Evolutionary conservation across 64 coral and sea anemone species (phyloP), one percentile per base, ranked within the genome.

Genomic region (Dendrophyllia cribrosa): DNA sequence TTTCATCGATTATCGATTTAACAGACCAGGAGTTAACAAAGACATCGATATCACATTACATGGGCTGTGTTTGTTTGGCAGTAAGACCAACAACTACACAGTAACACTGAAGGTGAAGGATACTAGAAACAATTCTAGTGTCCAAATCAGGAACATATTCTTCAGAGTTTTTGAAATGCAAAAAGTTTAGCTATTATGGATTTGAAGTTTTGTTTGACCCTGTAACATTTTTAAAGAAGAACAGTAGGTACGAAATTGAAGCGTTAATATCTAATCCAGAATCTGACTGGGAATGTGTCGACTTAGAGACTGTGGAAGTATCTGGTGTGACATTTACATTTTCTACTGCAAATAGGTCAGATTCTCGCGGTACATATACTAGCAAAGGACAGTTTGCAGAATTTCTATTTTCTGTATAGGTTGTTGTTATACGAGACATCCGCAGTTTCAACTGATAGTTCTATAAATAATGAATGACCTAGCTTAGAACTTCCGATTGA

Each of bases 1-100:
- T n/a, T n/a, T n/a, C n/a, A n/a, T n/a, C n/a, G n/a, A n/a, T n/a
- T n/a, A n/a, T n/a, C n/a, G n/a, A n/a, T n/a, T n/a, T n/a, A n/a
- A n/a, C n/a, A n/a, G n/a, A n/a, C n/a, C n/a, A n/a, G n/a, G n/a
- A n/a, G n/a, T n/a, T n/a, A n/a, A n/a, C n/a, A n/a, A n/a, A n/a
- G n/a, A n/a, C n/a, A n/a, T n/a, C n/a, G n/a, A n/a, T n/a, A 80
- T 95, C 5, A 67, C 43, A 7, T 65, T 90, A 52, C 56, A 72
- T 16, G 89, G 89, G 5, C 73, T 91, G 6, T 62, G 88, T 4
- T 80, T 91, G 24, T 91, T 92, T 20, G 83, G 74, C 22, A 11
- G 78, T 25, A 85, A 52, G 14, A 78, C 75, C 44, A 13, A 55
- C 0, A 7, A 7, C 0, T 55, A 55, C 52, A n/a, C n/a, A n/a